These are phyloP conservation scores for Rhinopomastus cyanomelas DNA, from an alignment of 2,113 vertebrate genomes.

Conservation along the genomic window DNA sequence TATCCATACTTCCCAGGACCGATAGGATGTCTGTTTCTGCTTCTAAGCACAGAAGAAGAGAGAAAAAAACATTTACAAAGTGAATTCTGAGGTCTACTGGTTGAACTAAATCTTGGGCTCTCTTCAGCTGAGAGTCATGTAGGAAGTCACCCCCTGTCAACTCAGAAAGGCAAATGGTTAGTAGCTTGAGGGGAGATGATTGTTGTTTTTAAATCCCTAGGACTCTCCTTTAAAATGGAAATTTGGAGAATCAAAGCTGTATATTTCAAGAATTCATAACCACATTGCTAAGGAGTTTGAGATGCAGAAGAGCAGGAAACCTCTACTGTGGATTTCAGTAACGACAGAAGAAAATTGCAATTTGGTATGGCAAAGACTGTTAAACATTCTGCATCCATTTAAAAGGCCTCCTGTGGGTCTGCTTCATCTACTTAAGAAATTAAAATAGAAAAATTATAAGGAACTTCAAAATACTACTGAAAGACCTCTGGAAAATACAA, in stretches of 20 bases:
- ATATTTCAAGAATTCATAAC: not conserved
- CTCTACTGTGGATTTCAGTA: not conserved
- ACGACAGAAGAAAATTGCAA: not conserved
- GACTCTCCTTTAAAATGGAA: not conserved
- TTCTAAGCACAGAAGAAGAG: slow-evolving; percentile 71
- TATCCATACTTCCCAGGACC: slow-evolving; percentile 90
- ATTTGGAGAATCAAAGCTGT: not conserved
- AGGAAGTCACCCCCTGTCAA: not conserved
- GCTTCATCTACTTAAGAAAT: not conserved
- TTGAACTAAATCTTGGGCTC: not conserved
- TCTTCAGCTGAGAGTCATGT: not conserved
- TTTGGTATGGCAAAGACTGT: not conserved
- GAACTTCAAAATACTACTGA: not conserved
- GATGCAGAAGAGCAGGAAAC: not conserved
- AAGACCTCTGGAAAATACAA: not conserved
- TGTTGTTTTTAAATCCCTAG: not conserved
- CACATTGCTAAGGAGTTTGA: not conserved
- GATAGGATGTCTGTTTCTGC: slow-evolving; percentile 74
- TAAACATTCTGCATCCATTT: not conserved
- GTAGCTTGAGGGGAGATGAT: not conserved
- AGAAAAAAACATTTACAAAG: not conserved
- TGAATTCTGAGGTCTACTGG: not conserved
- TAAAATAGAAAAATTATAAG: not conserved
- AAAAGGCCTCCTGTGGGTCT: not conserved
- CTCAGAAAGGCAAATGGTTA: not conserved